Percentiles rank a stretch among this genome's conserved stretches.
Evolutionary conservation across 1,140 invertebrate species (phyloP).

Genomic region (Gonioctena quinquepunctata): DNA sequence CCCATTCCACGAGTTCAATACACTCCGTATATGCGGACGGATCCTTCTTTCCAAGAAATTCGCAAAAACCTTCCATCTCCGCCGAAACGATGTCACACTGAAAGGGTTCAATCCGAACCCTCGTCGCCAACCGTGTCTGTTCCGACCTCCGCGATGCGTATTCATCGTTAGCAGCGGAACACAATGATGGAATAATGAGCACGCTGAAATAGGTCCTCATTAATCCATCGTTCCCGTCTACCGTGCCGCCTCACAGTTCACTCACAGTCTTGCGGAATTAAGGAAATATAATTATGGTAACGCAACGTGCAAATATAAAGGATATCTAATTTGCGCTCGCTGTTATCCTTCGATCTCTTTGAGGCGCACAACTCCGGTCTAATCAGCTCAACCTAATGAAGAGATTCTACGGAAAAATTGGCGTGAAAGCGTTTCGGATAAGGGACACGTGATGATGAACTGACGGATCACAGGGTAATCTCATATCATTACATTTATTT

Average conservation of each 20-base stretch:
- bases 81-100: neutral
- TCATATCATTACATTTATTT: no score
- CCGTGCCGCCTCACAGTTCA: neutral
- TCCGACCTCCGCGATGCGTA: neutral
- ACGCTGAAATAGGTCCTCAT: neutral
- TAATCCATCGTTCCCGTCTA: neutral
- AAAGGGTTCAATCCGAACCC: neutral
- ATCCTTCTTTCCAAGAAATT: no score
- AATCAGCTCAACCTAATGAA: no score
- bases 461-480: no score
- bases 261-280: neutral
- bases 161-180: neutral
- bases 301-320: slow-evolving; percentile 43
- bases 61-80: neutral
- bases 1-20: no score
- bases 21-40: no score
- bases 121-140: no score
- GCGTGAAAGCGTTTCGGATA: no score
- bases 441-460: no score
- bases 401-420: no score
- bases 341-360: slow-evolving; percentile 43
- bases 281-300: slow-evolving; percentile 40
- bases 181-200: neutral
- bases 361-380: no score
- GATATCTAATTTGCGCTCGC: slow-evolving; percentile 39